Evolutionary conservation across 2,797 vertebrate species (phyloP).

Genomic region (Neosilurus mollespiculum): DNA sequence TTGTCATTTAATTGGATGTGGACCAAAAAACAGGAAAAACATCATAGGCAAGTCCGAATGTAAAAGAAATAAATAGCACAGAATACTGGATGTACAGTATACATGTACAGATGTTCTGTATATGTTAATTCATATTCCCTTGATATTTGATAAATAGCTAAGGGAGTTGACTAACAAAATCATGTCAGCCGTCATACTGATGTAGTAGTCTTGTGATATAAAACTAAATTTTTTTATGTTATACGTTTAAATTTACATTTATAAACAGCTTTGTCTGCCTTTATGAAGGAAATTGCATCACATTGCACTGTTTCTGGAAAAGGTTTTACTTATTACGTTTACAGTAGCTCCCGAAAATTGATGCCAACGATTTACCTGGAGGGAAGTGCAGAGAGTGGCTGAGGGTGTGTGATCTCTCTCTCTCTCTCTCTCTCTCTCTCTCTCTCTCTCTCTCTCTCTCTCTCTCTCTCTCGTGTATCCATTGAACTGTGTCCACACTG

Average conservation of each 20-base stretch:
- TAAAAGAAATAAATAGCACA: background rate
- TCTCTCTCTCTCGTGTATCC: background rate
- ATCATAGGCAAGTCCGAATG: too few species aligned
- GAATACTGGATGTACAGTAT: background rate
- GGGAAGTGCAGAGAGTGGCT: background rate
- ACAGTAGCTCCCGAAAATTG: background rate
- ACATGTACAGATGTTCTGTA: background rate
- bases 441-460: background rate
- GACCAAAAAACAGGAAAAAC: background rate
- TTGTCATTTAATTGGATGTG: slow-evolving; percentile 54
- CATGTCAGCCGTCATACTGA: background rate
- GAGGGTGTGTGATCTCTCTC: background rate
- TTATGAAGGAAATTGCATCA: background rate
- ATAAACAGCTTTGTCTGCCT: slow-evolving; percentile 4
- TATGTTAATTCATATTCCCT: background rate
- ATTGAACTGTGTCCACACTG: background rate
- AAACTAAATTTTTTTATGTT: background rate
- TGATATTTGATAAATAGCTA: background rate
- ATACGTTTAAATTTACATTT: slow-evolving; percentile 3
- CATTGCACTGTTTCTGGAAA: background rate
- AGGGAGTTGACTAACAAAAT: background rate
- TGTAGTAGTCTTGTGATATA: background rate
- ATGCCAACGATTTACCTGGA: background rate
- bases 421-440: background rate
- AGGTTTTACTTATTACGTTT: background rate